These are phyloP conservation scores for Rhabdomys pumilio DNA, from an alignment of 2,797 vertebrate species.

Conservation along the genomic window DNA sequence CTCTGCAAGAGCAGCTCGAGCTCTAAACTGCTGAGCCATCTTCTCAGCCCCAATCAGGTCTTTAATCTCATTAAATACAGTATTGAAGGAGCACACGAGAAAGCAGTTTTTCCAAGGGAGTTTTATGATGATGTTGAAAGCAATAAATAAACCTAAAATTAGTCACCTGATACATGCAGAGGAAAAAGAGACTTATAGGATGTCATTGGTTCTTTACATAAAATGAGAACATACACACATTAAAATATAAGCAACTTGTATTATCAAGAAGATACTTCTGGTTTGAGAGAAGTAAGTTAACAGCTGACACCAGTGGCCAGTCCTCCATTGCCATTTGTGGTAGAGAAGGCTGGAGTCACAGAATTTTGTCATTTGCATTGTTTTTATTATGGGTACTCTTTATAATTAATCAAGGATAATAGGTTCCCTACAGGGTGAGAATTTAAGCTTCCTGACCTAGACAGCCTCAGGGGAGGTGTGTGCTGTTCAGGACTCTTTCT, in stretches of 20 bases:
- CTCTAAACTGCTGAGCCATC: neutral
- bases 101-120: constrained; percentile 2
- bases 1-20: neutral
- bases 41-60: neutral
- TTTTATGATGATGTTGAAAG: constrained; percentile 33
- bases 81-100: neutral
- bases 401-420: neutral
- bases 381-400: neutral
- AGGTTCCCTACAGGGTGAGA: neutral
- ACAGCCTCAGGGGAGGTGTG: neutral
- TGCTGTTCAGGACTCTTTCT: neutral
- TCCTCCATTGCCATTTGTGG: neutral
- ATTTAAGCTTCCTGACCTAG: neutral
- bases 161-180: constrained; percentile 39
- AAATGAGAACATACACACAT: constrained; percentile 10
- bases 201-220: constrained; percentile 35
- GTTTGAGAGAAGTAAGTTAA: constrained; percentile 44
- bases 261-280: neutral
- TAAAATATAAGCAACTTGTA: neutral
- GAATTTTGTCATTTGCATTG: neutral
- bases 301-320: neutral
- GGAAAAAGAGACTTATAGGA: constrained; percentile 2
- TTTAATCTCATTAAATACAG: constrained; percentile 35
- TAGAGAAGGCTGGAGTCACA: neutral
- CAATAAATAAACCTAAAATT: constrained; percentile 53